phyloP scores from a whole-genome alignment of 2,113 vertebrate genomes.

The Microtus ochrogaster region DNA sequence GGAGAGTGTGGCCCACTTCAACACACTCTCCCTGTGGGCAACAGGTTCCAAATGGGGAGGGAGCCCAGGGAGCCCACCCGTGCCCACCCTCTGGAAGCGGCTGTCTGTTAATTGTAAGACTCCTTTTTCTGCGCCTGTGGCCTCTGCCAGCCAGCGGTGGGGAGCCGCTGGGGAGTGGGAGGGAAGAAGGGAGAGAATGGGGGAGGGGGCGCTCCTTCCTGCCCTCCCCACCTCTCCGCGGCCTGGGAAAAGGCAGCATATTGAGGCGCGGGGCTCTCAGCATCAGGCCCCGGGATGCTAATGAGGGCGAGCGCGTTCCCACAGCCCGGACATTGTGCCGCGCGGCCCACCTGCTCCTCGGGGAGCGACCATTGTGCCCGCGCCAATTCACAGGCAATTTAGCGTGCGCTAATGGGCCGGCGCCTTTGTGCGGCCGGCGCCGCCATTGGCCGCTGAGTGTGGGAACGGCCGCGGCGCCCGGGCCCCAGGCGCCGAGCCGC shows the following conservation, averaged over 20 bases:
- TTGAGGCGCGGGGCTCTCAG: conserved; percentile 81
- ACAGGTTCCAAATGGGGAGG: neutral
- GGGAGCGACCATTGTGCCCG: conserved; percentile 89
- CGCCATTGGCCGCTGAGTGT: conserved; percentile 88
- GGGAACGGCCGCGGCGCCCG: conserved; percentile 85
- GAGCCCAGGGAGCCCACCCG: neutral
- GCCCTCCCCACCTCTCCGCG: conserved; percentile 64
- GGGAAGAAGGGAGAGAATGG: neutral
- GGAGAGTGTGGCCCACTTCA: neutral
- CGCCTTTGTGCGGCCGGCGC: conserved; percentile 85
- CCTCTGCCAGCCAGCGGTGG: conserved; percentile 25
- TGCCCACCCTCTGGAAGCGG: neutral
- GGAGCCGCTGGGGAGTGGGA: neutral
- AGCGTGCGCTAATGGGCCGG: conserved; percentile 89
- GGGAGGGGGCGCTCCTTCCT: conserved; percentile 77
- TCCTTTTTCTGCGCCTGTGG: neutral
- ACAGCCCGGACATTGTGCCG: conserved; percentile 87
- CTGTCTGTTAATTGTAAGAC: neutral
- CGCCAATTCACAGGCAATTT: conserved; percentile 89
- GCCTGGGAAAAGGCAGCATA: conserved; percentile 85
- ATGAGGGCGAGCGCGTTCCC: conserved; percentile 87
- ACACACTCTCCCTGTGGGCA: neutral
- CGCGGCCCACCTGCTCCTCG: conserved; percentile 89
- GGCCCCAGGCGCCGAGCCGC: conserved; percentile 86
- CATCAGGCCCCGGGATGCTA: conserved; percentile 84